Evolutionary conservation across 2,888 invertebrate species (phyloP), one percentile per base, ranked within the genome.

Genomic region (Xylota segnis): DNA sequence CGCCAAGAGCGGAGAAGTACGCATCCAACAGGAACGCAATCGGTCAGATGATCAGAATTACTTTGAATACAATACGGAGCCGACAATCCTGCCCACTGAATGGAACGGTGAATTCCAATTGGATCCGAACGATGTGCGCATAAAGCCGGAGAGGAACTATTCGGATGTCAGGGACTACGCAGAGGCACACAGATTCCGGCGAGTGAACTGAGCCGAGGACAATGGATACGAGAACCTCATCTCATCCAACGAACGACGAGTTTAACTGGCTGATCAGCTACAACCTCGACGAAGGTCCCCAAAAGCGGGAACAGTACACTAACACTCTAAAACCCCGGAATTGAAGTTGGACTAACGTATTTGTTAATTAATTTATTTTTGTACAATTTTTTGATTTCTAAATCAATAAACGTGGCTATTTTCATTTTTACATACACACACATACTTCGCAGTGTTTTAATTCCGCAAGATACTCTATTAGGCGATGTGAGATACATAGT

Each of bases 81-180:
- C 92, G 9, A 90, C 90, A 37, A 87, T 91, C 0, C 87, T 92
- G 84, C 92, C 92, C 0, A 89, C 90, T 14, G 88, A 89, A 10
- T 92, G 92, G 92, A 91, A 89, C 87, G 92, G 92, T 0, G 89
- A 92, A 84, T 92, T 92, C 70, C 89, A 89, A 63, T 86, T 88
- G 78, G 92, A 92, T 89, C 90, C 91, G 10, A 90, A 89, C 77
- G 91, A 92, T 90, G 89, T 92, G 23, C 91, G 91, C 83, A 90
- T 91, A 43, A 89, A 90, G 75, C 90, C 90, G 4, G 92, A 92
- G 63, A 88, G 92, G 5, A 92, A 92, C 88, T 89, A 88, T 59
- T 92, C 92, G 18, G 92, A 92, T 90, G 89, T 89, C 10, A 89
- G 92, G 29, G 91, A 92, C 40, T 92, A 90, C 81, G 91, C 91